Percentiles rank a stretch among this genome's conserved stretches.
These are phyloP conservation scores for Coccyzus lansbergi DNA, from an alignment of 2,797 vertebrate species.

Conservation along the genomic window DNA sequence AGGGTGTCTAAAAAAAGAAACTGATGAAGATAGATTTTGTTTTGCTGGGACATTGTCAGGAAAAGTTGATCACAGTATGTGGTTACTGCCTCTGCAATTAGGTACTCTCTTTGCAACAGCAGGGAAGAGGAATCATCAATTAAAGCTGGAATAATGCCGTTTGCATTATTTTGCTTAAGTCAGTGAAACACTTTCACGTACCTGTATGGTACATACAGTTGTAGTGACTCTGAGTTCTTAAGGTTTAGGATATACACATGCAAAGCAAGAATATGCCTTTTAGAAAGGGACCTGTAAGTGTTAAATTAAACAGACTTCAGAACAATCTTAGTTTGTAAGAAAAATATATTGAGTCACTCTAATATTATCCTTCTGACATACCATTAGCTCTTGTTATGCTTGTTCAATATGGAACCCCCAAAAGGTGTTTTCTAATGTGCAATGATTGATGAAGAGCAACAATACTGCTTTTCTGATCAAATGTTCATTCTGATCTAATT, in stretches of 20 bases:
- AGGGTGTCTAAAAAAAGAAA: background rate
- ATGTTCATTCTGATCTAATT: background rate
- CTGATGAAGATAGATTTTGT: background rate
- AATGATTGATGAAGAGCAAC: background rate
- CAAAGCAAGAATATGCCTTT: background rate
- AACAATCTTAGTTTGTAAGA: background rate
- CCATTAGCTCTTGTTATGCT: background rate
- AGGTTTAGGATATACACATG: background rate
- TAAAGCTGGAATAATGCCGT: constrained; percentile 43
- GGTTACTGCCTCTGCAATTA: constrained; percentile 32
- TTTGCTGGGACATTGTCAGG: constrained; percentile 8
- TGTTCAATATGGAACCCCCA: background rate
- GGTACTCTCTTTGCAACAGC: constrained; percentile 54
- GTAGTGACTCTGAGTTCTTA: background rate
- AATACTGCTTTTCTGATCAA: background rate
- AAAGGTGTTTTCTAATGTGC: background rate
- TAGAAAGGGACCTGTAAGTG: background rate
- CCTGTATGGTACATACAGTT: background rate
- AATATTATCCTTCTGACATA: background rate
- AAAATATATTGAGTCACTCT: background rate
- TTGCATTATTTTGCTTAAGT: constrained; percentile 29
- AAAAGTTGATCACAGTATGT: constrained; percentile 3
- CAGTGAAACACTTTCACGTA: background rate
- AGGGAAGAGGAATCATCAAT: constrained; percentile 44
- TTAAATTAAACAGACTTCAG: background rate